Evolutionary conservation across 2,113 vertebrate species (phyloP), one percentile per base, ranked within the genome.

Genomic region (Rostratula benghalensis): DNA sequence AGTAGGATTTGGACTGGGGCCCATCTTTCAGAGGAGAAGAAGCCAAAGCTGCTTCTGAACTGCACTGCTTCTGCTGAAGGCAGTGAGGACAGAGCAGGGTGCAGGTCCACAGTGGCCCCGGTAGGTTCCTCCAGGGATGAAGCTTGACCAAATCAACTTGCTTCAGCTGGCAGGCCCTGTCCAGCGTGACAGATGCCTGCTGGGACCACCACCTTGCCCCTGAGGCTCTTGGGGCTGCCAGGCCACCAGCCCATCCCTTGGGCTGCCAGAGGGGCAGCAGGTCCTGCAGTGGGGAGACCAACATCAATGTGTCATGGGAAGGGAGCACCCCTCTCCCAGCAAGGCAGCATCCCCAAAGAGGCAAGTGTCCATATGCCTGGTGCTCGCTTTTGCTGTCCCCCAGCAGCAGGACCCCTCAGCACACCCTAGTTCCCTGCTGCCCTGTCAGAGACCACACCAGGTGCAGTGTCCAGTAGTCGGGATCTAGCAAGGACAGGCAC

Each of bases 11-110:
- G 96, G 92, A 94, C 18, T 3, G 1, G 43, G 90, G 92, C 94
- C 96, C 53, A 9, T 90, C 84, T 90, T 91, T 90, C 61, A 91
- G 90, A 87, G 81, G 78, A 84, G 74, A 67, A 17, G 0, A 96
- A 93, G 90, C 82, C 84, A 96, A 86, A 87, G 76, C 68, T 93
- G 54, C 76, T 94, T 92, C 82, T 76, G 68, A 85, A 82, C 21
- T 1, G 1, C 3, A 4, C 37, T 84, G 60, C n/a, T 89, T 65
- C 86, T 92, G 63, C 50, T 0, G 7, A 31, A 0, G 1, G 79
- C 2, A 1, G 53, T 43, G 51, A 61, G 63, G 46, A 45, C 53
- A 80, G 68, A 83, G 37, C 0, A 0, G 39, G 16, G 30, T 0
- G 1, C 45, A 60, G 65, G 45, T 35, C 50, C 56, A 51, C 43